phyloP scores from a whole-genome alignment of 1,140 invertebrate species.

The Drosophila pandora region DNA sequence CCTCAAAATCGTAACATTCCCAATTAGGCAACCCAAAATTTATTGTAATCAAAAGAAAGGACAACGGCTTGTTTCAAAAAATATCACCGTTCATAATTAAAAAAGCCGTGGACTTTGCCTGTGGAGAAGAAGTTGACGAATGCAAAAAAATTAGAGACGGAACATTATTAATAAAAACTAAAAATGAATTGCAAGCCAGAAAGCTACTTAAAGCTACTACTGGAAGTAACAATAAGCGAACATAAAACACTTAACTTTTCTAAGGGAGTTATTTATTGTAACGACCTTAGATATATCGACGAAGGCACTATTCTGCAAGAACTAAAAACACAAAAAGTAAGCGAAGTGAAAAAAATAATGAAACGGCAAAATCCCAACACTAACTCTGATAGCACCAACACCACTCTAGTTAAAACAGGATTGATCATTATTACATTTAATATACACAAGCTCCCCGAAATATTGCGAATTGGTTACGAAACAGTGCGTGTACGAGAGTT shows the following conservation, averaged over 20 bases:
- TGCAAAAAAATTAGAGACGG: constrained; percentile 4
- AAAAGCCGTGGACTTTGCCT: constrained; percentile 4
- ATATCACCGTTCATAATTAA: neutral
- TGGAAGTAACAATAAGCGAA: constrained; percentile 5
- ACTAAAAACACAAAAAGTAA: constrained; percentile 18
- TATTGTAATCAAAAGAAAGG: constrained; percentile 1
- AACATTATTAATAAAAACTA: constrained; percentile 11
- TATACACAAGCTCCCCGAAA: neutral
- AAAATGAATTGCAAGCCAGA: constrained; percentile 8
- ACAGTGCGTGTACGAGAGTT: constrained; percentile 1
- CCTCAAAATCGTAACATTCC: neutral
- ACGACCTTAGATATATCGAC: neutral
- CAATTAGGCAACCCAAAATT: constrained; percentile 1
- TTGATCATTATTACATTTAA: constrained; percentile 6
- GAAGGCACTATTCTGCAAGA: constrained; percentile 15
- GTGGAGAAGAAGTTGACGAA: neutral
- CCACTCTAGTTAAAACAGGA: constrained; percentile 3
- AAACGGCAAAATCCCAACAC: no score
- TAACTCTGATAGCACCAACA: constrained; percentile 3
- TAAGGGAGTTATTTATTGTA: constrained; percentile 14
- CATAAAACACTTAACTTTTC: constrained; percentile 17
- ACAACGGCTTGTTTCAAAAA: neutral
- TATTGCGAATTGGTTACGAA: constrained; percentile 7
- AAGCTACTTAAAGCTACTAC: constrained; percentile 2
- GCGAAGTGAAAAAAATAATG: constrained; percentile 14